Evolutionary conservation across 2,797 vertebrate genomes (phyloP).

Genomic region (Acipenser ruthenus): DNA sequence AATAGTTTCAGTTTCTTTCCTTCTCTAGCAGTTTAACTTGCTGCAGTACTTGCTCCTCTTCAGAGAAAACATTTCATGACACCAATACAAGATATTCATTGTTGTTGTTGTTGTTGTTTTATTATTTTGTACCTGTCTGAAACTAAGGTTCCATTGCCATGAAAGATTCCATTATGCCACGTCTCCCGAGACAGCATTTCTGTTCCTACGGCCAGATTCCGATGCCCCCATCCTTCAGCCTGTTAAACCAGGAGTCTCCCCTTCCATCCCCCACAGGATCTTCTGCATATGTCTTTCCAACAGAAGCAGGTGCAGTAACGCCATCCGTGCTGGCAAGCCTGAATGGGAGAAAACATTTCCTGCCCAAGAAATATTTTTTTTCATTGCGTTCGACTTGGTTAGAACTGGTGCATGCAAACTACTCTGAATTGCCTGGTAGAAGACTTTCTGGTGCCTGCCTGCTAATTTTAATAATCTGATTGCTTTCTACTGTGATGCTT

Average conservation of each 20-base stretch:
- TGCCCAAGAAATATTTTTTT: slow-evolving; percentile 37
- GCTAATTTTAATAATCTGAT: background rate
- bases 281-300: slow-evolving; percentile 47
- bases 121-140: slow-evolving; percentile 26
- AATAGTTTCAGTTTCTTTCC: no score
- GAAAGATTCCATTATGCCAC: slow-evolving; percentile 75
- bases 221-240: slow-evolving; percentile 52
- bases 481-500: background rate
- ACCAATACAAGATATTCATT: slow-evolving; percentile 1
- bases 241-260: slow-evolving; percentile 60
- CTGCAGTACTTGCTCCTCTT: no score
- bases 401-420: slow-evolving; percentile 22
- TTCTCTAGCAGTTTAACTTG: no score
- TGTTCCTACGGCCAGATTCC: slow-evolving; percentile 66
- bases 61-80: no score
- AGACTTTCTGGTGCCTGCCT: slow-evolving; percentile 24
- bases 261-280: slow-evolving; percentile 52
- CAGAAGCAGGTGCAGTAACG: slow-evolving; percentile 56
- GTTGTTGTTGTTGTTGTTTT: slow-evolving; percentile 30
- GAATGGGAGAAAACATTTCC: slow-evolving; percentile 34
- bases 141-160: slow-evolving; percentile 73
- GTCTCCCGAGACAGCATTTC: slow-evolving; percentile 62
- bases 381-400: slow-evolving; percentile 34
- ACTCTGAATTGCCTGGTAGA: slow-evolving; percentile 50
- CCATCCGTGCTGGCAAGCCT: slow-evolving; percentile 15